A percentile compares a stretch with the other conserved stretches of the same genome.
These are phyloP conservation scores for Hemibagrus guttatus DNA, from an alignment of 2,797 vertebrate genomes.

Conservation along the genomic window DNA sequence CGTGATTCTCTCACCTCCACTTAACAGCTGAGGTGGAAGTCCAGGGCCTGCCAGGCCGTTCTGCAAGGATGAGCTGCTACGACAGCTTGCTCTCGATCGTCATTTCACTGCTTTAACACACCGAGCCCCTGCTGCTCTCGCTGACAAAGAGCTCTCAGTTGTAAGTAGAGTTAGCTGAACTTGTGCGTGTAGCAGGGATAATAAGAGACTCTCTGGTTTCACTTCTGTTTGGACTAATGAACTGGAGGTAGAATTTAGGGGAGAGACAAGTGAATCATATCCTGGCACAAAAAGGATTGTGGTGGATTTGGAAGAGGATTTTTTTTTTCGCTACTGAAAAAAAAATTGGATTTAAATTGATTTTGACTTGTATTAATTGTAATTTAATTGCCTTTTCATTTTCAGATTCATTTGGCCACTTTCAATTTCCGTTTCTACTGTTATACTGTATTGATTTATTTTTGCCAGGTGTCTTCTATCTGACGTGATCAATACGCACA, in stretches of 20 bases:
- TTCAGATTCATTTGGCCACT: not conserved
- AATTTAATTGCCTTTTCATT: not conserved
- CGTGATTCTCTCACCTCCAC: slow-evolving; percentile 58
- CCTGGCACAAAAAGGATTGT: not conserved
- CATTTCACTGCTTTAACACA: slow-evolving; percentile 63
- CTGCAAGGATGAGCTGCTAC: slow-evolving; percentile 59
- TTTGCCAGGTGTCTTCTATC: slow-evolving; percentile 19
- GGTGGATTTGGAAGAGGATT: not conserved
- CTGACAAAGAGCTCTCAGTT: slow-evolving; percentile 57
- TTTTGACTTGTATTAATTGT: not conserved
- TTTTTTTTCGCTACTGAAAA: not conserved
- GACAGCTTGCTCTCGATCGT: slow-evolving; percentile 67
- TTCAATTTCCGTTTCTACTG: not conserved
- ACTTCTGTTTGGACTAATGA: slow-evolving; percentile 39
- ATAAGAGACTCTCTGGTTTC: slow-evolving; percentile 39
- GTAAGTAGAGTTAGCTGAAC: slow-evolving; percentile 60
- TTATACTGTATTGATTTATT: slow-evolving; percentile 11
- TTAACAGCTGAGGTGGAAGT: slow-evolving; percentile 64
- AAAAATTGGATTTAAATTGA: slow-evolving; percentile 1
- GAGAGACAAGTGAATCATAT: slow-evolving; percentile 6
- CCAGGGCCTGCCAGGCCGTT: slow-evolving; percentile 64
- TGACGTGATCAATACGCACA: slow-evolving; percentile 37
- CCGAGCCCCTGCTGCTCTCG: slow-evolving; percentile 54
- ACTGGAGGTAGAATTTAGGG: slow-evolving; percentile 23
- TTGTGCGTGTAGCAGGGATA: slow-evolving; percentile 41